These are phyloP conservation scores for Nephrotoma guestfalica DNA, from an alignment of 2,888 invertebrate genomes.

Conservation along the genomic window DNA sequence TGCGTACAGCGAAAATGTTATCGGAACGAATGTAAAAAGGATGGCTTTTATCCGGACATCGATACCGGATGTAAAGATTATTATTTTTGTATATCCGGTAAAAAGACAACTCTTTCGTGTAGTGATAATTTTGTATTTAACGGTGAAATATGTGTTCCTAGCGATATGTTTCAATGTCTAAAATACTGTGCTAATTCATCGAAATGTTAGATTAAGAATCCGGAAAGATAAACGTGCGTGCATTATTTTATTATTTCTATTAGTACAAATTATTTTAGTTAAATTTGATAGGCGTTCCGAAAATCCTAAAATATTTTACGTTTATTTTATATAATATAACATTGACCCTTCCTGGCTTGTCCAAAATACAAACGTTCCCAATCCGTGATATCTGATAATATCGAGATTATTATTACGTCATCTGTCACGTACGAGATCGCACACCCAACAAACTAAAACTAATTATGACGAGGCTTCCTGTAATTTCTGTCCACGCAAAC, in stretches of 20 bases:
- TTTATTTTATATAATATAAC: not conserved
- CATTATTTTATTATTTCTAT: not conserved
- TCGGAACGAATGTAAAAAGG: constrained; percentile 17
- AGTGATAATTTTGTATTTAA: constrained; percentile 37
- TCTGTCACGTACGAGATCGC: not conserved
- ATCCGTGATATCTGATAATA: not conserved
- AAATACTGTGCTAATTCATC: constrained; percentile 15
- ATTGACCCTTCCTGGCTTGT: not conserved
- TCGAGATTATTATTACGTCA: not conserved
- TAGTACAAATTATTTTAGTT: not conserved
- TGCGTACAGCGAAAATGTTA: constrained; percentile 21
- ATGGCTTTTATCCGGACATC: constrained; percentile 42
- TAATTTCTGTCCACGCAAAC: not conserved
- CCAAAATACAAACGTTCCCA: not conserved
- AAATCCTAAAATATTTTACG: not conserved
- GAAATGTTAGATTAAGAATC: not conserved
- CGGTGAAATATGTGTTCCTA: constrained; percentile 41
- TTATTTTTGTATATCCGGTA: constrained; percentile 42
- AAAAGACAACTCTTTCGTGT: constrained; percentile 36
- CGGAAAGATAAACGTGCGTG: not conserved
- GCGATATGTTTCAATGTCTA: constrained; percentile 19
- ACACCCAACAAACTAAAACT: not conserved
- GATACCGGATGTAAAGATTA: constrained; percentile 35
- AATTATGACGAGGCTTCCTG: not conserved
- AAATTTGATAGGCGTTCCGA: not conserved